A percentile compares a stretch with the other conserved stretches of the same genome.
These are phyloP conservation scores for Drosophila busckii DNA, from an alignment of 1,140 invertebrate genomes.

Conservation along the genomic window DNA sequence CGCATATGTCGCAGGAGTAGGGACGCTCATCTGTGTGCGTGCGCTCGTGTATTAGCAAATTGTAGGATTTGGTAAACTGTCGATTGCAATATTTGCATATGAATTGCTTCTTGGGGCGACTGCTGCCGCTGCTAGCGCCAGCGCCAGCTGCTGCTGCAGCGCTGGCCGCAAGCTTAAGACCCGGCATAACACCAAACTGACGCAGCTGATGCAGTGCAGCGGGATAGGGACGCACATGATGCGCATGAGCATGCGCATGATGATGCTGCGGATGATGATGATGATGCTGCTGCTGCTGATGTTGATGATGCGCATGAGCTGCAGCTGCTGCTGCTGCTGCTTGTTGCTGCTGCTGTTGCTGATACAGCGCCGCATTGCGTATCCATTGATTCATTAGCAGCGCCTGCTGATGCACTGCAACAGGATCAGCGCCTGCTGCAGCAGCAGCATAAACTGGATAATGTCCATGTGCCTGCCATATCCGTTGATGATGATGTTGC, in stretches of 20 bases:
- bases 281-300: conserved; percentile 47
- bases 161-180: conserved; percentile 80
- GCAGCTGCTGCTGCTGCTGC: conserved; percentile 49
- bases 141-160: conserved; percentile 56
- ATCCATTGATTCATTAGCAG: conserved; percentile 86
- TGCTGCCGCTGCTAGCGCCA: conserved; percentile 71
- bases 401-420: conserved; percentile 80
- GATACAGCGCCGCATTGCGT: conserved; percentile 84
- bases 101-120: conserved; percentile 93
- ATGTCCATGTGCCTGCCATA: conserved; percentile 41
- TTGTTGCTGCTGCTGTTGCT: conserved; percentile 79
- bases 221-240: conserved; percentile 64
- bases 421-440: conserved; percentile 69
- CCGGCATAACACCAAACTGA: conserved; percentile 80
- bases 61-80: conserved; percentile 98
- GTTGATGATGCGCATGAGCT: conserved; percentile 21
- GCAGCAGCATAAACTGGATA: conserved; percentile 58
- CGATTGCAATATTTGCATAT: conserved; percentile 97
- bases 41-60: conserved; percentile 95
- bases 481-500: conserved; percentile 49
- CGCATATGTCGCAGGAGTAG: conserved; percentile 96
- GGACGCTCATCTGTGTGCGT: conserved; percentile 97
- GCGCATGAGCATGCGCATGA: conserved; percentile 44
- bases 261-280: conserved; percentile 40
- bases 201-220: conserved; percentile 69